Evolutionary conservation across 2,888 invertebrate species (phyloP).

Genomic region (Drosophila austrosaltans): DNA sequence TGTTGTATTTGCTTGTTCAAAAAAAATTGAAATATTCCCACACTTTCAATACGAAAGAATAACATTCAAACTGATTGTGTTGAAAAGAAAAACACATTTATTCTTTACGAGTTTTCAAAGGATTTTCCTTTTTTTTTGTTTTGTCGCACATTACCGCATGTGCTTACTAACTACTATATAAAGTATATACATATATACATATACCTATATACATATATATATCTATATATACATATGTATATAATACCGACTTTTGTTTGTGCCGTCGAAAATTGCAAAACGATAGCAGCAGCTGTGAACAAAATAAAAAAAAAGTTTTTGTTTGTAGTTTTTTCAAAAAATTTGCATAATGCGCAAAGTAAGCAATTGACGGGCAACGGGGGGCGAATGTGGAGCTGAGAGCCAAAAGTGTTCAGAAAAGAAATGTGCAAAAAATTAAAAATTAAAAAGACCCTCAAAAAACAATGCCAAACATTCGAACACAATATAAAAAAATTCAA

Average conservation of each 20-base stretch:
- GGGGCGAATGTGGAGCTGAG: not conserved
- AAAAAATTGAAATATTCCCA: not conserved
- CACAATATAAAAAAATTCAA: not conserved
- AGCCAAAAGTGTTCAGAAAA: slow-evolving; percentile 12
- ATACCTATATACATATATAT: not conserved
- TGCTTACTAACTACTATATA: slow-evolving; percentile 20
- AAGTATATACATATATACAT: not conserved
- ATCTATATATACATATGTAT: slow-evolving; percentile 4
- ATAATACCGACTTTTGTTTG: slow-evolving; percentile 19
- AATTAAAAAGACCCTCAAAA: not conserved
- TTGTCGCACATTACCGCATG: slow-evolving; percentile 16
- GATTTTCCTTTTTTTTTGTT: slow-evolving; percentile 46
- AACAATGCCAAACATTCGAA: not conserved
- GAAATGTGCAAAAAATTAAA: slow-evolving; percentile 4
- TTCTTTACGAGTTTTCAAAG: slow-evolving; percentile 44
- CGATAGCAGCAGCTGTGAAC: slow-evolving; percentile 52
- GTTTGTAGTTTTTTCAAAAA: slow-evolving; percentile 51
- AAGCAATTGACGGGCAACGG: slow-evolving; percentile 44
- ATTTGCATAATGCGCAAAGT: slow-evolving; percentile 68
- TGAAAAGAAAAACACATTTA: slow-evolving; percentile 9
- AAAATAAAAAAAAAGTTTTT: slow-evolving; percentile 35
- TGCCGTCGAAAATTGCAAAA: slow-evolving; percentile 30
- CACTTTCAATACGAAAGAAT: slow-evolving; percentile 3
- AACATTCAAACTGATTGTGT: slow-evolving; percentile 6
- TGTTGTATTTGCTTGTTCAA: not conserved